phyloP scores from a whole-genome alignment of 2,797 vertebrate genomes.

The Rhabdophis nuchalis region DNA sequence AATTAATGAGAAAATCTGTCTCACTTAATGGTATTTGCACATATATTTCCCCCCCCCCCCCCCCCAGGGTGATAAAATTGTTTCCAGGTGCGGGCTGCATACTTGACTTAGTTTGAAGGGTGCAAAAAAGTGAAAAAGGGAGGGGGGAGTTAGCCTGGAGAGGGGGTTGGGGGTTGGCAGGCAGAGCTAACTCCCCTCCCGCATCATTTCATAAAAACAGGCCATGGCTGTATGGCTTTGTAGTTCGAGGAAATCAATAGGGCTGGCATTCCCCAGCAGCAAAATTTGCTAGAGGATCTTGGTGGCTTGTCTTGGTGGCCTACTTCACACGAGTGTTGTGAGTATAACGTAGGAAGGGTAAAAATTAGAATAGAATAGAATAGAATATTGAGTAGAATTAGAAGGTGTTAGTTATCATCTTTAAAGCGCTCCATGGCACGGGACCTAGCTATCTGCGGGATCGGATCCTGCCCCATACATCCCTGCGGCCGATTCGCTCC shows the following conservation, averaged over 20 bases:
- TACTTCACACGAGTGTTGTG: neutral
- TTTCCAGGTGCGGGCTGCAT: slow-evolving; percentile 50
- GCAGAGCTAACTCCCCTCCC: neutral
- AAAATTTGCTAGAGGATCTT: neutral
- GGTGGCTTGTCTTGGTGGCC: neutral
- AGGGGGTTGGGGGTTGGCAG: neutral
- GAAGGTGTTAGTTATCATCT: too few species aligned
- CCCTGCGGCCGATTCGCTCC: too few species aligned
- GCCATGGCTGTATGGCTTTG: rapidly evolving
- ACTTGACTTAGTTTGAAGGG: slow-evolving; percentile 8
- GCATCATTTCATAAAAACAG: too few species aligned
- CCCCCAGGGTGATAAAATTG: slow-evolving; percentile 69
- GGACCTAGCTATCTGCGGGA: too few species aligned
- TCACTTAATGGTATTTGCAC: slow-evolving; percentile 75
- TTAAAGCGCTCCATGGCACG: too few species aligned
- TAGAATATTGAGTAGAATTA: too few species aligned
- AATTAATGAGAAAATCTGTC: slow-evolving; percentile 78
- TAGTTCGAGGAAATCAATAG: neutral
- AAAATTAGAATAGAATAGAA: too few species aligned
- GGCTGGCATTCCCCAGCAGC: neutral
- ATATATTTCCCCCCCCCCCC: slow-evolving; percentile 10
- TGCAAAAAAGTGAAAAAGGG: neutral
- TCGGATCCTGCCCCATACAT: too few species aligned
- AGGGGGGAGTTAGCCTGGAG: neutral
- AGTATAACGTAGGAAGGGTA: neutral